Base-by-base conservation (phyloP, 2,888 invertebrate species). In the Heteromyza rotundicornis region DNA sequence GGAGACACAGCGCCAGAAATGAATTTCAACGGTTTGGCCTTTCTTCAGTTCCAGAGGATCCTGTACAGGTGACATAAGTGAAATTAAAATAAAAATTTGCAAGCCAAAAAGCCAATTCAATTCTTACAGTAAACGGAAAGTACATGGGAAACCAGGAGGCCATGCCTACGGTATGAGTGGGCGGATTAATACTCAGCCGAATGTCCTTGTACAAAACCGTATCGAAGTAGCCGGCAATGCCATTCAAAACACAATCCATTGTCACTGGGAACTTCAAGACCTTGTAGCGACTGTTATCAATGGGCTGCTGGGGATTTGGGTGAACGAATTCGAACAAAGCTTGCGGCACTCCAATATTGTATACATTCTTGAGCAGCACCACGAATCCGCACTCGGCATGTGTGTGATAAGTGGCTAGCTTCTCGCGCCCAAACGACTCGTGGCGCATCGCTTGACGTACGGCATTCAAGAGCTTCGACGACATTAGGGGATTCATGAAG, bases 81-180 rank as follows among this genome's bases (percentile, higher is more conserved):
- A 36, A 40, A 27, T 32, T 12, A 22, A 24, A 22, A 27, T 17
- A 36, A 19, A n/a, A 62, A 49, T 52, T 52, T 60, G 23, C 50
- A 63, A 57, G 10, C 55, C 35, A 36, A 52, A 40, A 19, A 49
- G 24, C 64, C 19, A 47, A 49, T 10, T 32, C 1, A n/a, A 32
- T 24, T 22, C 3, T 84, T 84, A 92, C 94, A 84, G 87, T 87
- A 51, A 96, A 87, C 8, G 98, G 98, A 79, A 98, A 96, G 73
- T 92, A 92, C 68, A 97, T 93, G 5, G 98, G 97, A 82, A 98
- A 99, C 99, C 99, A 99, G 65, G 96, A 96, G 76, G 96, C 92
- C 95, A 99, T 95, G 70, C 94, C 94, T 1, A 87, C 86, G 19
- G 96, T 95, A 80, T 95, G 94, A 1, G 93, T 93, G 51, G 88